Conservation (phyloP, 2,113 vertebrate species). For the Mastomys natalensis region DNA sequence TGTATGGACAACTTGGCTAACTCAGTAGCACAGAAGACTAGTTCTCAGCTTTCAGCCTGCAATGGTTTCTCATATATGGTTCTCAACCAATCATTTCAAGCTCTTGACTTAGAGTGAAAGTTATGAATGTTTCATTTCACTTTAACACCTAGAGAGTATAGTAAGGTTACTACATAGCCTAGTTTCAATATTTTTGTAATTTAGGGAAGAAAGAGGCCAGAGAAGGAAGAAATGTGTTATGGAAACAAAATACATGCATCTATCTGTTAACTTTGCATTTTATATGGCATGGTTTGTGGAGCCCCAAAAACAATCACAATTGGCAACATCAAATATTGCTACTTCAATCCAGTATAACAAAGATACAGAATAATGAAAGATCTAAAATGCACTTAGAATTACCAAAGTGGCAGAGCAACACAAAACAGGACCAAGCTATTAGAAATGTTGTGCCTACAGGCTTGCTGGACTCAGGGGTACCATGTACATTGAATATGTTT, state of each 20-base stretch:
- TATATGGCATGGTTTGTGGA: neutral
- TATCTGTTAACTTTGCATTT: neutral
- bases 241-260: neutral
- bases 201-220: neutral
- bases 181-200: neutral
- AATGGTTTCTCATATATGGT: neutral
- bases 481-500: neutral
- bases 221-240: neutral
- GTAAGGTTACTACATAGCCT: neutral
- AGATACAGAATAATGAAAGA: neutral
- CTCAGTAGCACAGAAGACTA: neutral
- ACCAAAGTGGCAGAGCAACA: neutral
- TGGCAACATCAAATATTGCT: neutral
- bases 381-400: neutral
- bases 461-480: neutral
- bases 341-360: neutral
- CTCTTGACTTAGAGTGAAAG: neutral
- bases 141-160: neutral
- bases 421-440: neutral
- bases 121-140: neutral
- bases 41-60: neutral
- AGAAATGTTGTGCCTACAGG: neutral
- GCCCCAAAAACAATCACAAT: neutral
- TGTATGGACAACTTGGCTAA: neutral
- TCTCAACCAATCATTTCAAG: neutral